phyloP scores from a whole-genome alignment of 2,113 vertebrate species.

The Miniopterus natalensis region DNA sequence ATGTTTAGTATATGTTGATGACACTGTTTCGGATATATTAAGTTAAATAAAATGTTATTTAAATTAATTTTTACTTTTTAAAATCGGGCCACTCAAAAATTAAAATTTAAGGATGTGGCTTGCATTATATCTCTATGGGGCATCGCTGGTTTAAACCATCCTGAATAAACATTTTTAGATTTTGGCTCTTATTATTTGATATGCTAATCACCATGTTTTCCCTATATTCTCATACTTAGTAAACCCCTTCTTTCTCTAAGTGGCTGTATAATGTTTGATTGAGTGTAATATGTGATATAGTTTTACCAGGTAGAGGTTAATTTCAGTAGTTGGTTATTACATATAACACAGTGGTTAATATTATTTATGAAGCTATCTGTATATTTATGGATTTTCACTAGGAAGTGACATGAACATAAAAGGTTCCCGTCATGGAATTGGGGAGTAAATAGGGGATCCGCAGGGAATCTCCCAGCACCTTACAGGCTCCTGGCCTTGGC shows the following conservation, averaged over 20 bases:
- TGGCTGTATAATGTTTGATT: not conserved
- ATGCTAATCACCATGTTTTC: not conserved
- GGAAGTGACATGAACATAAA: not conserved
- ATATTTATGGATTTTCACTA: not conserved
- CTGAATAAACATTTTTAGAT: not conserved
- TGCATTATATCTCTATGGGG: not conserved
- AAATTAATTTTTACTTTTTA: constrained; percentile 16
- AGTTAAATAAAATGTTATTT: not conserved
- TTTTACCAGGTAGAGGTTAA: not conserved
- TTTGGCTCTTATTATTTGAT: constrained; percentile 1
- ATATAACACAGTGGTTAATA: not conserved
- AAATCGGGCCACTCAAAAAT: not conserved
- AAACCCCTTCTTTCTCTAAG: not conserved
- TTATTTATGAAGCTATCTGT: not conserved
- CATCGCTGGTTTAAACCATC: not conserved
- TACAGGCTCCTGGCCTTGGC: not conserved
- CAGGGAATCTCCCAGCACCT: not conserved
- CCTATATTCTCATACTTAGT: not conserved
- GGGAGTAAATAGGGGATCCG: too few relatives aligned
- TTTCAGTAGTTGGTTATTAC: not conserved
- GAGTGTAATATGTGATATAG: not conserved
- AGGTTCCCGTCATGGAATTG: not conserved
- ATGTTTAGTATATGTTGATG: not conserved
- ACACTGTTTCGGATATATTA: not conserved
- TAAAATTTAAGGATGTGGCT: not conserved